These are phyloP conservation scores for Achlya flavicornis DNA, from an alignment of 2,888 invertebrate genomes.

Conservation along the genomic window DNA sequence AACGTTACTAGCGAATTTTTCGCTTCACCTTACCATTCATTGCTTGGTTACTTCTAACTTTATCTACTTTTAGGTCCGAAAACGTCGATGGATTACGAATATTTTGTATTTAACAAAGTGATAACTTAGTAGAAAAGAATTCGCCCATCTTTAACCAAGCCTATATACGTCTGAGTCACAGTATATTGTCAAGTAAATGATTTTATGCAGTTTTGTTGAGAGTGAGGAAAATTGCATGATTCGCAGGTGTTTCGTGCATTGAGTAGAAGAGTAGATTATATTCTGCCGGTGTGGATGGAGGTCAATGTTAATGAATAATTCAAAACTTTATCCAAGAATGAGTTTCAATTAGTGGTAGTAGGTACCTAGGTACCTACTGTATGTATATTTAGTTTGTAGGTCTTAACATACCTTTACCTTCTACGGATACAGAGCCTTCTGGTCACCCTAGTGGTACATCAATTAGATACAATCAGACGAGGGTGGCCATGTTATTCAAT, in stretches of 20 bases:
- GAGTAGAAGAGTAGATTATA: background rate
- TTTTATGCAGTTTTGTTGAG: background rate
- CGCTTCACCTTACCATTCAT: slow-evolving; percentile 25
- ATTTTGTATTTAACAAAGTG: background rate
- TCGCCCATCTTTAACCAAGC: slow-evolving; percentile 1
- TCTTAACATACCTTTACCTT: too few relatives aligned
- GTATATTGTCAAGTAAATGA: slow-evolving; percentile 1
- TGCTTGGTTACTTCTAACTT: slow-evolving; percentile 26
- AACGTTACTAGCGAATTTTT: slow-evolving; percentile 18
- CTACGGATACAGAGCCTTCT: background rate
- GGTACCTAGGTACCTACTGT: too few relatives aligned
- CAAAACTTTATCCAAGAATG: background rate
- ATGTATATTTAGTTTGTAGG: too few relatives aligned
- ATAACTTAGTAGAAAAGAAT: background rate
- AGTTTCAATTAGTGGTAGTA: too few relatives aligned
- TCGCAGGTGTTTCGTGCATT: background rate
- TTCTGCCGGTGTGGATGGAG: background rate
- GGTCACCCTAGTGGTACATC: background rate
- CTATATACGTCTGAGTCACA: background rate
- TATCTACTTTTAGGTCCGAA: background rate
- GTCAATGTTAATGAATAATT: background rate
- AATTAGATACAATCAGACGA: background rate
- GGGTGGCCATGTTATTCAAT: background rate
- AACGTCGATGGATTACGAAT: background rate
- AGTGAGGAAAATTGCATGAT: background rate